These are phyloP conservation scores for Noctuana brunneofusca DNA, from an alignment of 2,888 invertebrate species.

Conservation along the genomic window DNA sequence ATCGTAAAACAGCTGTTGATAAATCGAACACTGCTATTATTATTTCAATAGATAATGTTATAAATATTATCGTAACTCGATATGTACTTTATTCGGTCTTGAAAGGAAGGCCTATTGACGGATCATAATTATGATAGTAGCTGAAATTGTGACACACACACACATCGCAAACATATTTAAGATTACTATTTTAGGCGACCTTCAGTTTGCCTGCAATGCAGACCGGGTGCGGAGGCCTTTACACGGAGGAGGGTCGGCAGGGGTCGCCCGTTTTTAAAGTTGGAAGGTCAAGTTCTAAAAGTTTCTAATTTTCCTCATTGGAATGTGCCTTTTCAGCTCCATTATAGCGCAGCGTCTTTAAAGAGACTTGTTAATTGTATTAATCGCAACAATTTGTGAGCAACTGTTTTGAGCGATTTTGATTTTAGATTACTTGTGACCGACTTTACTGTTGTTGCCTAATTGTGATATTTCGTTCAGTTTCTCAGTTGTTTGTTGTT, in stretches of 20 bases:
- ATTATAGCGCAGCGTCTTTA: no score
- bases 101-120: background rate
- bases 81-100: background rate
- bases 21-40: background rate
- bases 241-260: slow-evolving; percentile 43
- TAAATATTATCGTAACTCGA: no score
- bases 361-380: slow-evolving; percentile 11
- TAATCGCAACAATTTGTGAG: slow-evolving; percentile 3
- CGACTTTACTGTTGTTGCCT: slow-evolving; percentile 24
- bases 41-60: no score
- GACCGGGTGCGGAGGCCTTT: slow-evolving; percentile 54
- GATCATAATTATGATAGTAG: background rate
- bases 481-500: slow-evolving; percentile 16
- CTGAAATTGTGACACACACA: background rate
- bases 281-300: slow-evolving; percentile 75
- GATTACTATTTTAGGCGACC: slow-evolving; percentile 58
- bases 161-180: background rate
- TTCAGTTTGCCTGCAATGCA: slow-evolving; percentile 78
- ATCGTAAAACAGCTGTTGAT: slow-evolving; percentile 6
- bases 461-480: slow-evolving; percentile 29
- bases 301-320: slow-evolving; percentile 63
- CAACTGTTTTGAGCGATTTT: slow-evolving; percentile 9
- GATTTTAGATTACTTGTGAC: slow-evolving; percentile 14
- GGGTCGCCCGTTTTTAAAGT: slow-evolving; percentile 61
- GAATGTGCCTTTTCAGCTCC: slow-evolving; percentile 45